Conservation (phyloP, 2,888 invertebrate species). For the Ypsolopha scabrella region DNA sequence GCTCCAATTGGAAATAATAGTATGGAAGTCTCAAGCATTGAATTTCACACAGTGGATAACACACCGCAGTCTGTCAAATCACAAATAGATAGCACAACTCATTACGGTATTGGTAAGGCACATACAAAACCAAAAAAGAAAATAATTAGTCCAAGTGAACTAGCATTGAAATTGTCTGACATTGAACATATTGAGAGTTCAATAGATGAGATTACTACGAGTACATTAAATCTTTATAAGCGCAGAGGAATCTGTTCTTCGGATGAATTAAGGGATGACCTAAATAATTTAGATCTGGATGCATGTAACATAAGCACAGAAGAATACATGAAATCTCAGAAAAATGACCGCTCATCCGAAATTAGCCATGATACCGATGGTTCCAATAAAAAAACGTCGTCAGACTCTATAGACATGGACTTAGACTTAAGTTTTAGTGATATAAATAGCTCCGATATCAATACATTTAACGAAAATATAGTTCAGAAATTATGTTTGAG, state of each 20-base stretch:
- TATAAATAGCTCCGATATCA: conserved; percentile 66
- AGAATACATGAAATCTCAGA: conserved; percentile 47
- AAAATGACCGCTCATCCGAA: conserved; percentile 47
- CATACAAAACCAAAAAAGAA: conserved; percentile 36
- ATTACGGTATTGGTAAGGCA: conserved; percentile 16
- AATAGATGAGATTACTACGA: conserved; percentile 55
- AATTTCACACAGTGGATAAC: conserved; percentile 61
- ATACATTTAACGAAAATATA: conserved; percentile 66
- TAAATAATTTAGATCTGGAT: conserved; percentile 42
- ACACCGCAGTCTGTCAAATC: conserved; percentile 34
- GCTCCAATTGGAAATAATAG: conserved; percentile 54
- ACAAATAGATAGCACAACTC: conserved; percentile 29
- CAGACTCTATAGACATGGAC: conserved; percentile 65
- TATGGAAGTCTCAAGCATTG: conserved; percentile 52
- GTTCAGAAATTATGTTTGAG: conserved; percentile 65
- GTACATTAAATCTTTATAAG: conserved; percentile 58
- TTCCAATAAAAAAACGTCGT: conserved; percentile 63
- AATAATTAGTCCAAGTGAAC: conserved; percentile 60
- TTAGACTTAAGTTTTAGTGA: conserved; percentile 67
- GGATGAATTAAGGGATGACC: conserved; percentile 55
- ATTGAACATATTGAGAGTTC: conserved; percentile 54
- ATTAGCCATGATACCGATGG: conserved; percentile 60
- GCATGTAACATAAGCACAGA: conserved; percentile 40
- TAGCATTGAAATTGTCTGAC: conserved; percentile 52
- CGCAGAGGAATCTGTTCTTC: conserved; percentile 70